A percentile compares a stretch with the other conserved stretches of the same genome.
These are phyloP conservation scores for Cervus canadensis DNA, from an alignment of 2,113 vertebrate genomes.

Conservation along the genomic window DNA sequence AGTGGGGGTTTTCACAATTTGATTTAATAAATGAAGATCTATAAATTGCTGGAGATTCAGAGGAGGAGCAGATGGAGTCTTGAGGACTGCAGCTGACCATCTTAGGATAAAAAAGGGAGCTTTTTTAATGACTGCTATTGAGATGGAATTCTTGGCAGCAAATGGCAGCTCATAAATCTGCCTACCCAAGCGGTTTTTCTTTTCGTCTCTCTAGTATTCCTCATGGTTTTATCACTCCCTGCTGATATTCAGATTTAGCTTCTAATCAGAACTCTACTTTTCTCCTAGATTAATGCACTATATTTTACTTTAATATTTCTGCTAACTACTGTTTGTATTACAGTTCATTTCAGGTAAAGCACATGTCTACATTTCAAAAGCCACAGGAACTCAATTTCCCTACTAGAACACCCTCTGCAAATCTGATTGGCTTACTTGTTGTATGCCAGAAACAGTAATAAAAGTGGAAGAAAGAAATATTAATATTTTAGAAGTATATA, in stretches of 20 bases:
- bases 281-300: neutral
- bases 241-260: neutral
- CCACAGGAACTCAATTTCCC: neutral
- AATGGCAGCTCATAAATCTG: neutral
- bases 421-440: neutral
- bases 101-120: neutral
- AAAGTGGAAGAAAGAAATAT: constrained; percentile 2
- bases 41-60: neutral
- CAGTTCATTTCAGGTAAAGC: neutral
- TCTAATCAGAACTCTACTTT: neutral
- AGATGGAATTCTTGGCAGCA: constrained; percentile 12
- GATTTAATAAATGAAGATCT: neutral
- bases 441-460: neutral
- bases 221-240: neutral
- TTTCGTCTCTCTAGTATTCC: neutral
- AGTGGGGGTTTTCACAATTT: neutral
- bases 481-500: neutral
- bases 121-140: neutral
- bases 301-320: neutral
- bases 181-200: neutral
- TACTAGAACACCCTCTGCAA: neutral
- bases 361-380: neutral
- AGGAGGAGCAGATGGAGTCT: neutral
- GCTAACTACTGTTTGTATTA: neutral
- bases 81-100: neutral